Conservation (phyloP, 1,140 invertebrate species). For the honey bee (Apis mellifera) region DNA sequence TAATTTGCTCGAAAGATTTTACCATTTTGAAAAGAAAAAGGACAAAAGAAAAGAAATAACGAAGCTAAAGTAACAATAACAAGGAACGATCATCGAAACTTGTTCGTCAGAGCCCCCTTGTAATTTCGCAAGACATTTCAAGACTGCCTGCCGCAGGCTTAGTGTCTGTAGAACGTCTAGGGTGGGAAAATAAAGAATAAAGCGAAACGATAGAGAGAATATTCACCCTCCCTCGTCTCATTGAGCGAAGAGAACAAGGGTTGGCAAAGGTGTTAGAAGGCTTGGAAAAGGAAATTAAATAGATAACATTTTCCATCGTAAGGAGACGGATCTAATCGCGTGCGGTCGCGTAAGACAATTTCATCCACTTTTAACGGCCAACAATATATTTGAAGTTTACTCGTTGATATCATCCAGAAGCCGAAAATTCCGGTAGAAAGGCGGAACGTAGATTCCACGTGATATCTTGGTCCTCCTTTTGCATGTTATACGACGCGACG, state of each 20-base stretch:
- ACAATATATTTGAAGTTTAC: constrained; percentile 64
- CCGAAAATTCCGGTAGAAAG: constrained; percentile 30
- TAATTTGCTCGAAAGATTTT: too few relatives aligned
- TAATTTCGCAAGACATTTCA: background rate
- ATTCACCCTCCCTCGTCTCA: constrained; percentile 8
- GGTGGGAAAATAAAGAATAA: constrained; percentile 18
- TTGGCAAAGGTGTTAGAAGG: constrained; percentile 33
- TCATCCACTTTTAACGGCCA: constrained; percentile 57
- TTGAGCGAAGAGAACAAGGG: constrained; percentile 25
- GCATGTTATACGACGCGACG: constrained; percentile 28
- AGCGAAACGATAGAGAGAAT: constrained; percentile 34
- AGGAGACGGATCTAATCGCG: constrained; percentile 60
- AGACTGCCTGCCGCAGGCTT: too few relatives aligned
- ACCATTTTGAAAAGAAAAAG: background rate
- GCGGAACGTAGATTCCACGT: constrained; percentile 49
- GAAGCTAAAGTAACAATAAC: background rate
- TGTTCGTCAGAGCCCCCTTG: background rate
- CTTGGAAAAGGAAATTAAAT: constrained; percentile 71
- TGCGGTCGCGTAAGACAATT: constrained; percentile 59
- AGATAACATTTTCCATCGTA: constrained; percentile 71
- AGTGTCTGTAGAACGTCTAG: background rate
- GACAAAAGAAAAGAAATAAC: background rate
- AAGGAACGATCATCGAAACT: background rate
- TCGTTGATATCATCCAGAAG: constrained; percentile 48
- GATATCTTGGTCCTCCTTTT: constrained; percentile 47